A percentile compares a stretch with the other conserved stretches of the same genome.
These are phyloP conservation scores for Schizothorax lantsangensis DNA, from an alignment of 2,797 vertebrate genomes.

Conservation along the genomic window DNA sequence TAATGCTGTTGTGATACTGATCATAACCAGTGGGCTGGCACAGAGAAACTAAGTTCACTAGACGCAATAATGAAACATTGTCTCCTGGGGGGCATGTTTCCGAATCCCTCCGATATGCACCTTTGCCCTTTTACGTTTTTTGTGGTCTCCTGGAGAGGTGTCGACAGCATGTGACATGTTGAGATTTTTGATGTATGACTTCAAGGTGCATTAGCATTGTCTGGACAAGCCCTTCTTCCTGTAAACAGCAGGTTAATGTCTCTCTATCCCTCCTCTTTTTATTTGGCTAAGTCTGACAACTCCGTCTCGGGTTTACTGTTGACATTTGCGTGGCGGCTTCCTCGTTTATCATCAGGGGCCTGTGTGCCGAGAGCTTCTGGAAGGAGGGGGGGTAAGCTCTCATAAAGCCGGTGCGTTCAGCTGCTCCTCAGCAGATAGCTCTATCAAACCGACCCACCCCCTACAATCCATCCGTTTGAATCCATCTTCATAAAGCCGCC, in stretches of 20 bases:
- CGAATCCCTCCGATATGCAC: background rate
- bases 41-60: conserved; percentile 21
- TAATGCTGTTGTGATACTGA: conserved; percentile 42
- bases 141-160: background rate
- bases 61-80: conserved; percentile 25
- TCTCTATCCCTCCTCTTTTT: conserved; percentile 51
- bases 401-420: conserved; percentile 43
- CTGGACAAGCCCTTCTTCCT: conserved; percentile 53
- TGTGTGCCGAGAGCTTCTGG: background rate
- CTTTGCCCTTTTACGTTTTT: background rate
- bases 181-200: conserved; percentile 52
- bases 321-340: conserved; percentile 53
- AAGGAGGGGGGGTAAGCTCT: conserved; percentile 39
- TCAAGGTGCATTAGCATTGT: conserved; percentile 46
- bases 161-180: background rate
- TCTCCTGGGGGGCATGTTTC: conserved; percentile 1
- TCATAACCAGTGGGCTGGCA: conserved; percentile 43
- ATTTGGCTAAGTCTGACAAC: conserved; percentile 55
- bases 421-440: conserved; percentile 57
- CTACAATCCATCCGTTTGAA: conserved; percentile 39
- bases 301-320: conserved; percentile 30
- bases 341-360: conserved; percentile 55
- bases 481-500: conserved; percentile 57
- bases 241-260: conserved; percentile 62
- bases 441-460: conserved; percentile 38